phyloP scores from a whole-genome alignment of 2,888 invertebrate species.

The Eugnorisma glareosa region DNA sequence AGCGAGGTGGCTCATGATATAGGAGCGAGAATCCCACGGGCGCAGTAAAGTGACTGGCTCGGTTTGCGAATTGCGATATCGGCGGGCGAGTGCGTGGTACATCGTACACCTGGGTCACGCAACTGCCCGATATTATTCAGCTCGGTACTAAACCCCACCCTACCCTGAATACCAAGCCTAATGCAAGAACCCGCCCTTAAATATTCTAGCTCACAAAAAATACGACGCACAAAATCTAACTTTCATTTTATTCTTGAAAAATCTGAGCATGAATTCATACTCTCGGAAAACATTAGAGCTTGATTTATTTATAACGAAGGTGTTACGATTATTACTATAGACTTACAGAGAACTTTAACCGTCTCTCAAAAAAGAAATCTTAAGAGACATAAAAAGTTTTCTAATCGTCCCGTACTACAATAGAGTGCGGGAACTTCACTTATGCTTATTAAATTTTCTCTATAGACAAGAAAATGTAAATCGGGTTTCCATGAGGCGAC shows the following conservation, averaged over 20 bases:
- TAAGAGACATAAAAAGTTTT: slow-evolving; percentile 72
- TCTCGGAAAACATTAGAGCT: slow-evolving; percentile 35
- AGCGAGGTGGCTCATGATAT: slow-evolving; percentile 69
- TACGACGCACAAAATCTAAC: slow-evolving; percentile 14
- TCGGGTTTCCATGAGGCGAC: slow-evolving; percentile 73
- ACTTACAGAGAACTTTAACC: slow-evolving; percentile 60
- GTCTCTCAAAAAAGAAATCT: slow-evolving; percentile 53
- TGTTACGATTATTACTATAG: slow-evolving; percentile 64
- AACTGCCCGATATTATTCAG: slow-evolving; percentile 58
- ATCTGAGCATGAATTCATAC: slow-evolving; percentile 31
- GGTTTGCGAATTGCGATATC: slow-evolving; percentile 76
- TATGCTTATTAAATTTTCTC: slow-evolving; percentile 83
- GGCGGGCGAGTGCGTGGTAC: slow-evolving; percentile 64
- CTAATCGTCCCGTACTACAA: slow-evolving; percentile 76
- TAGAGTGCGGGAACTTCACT: slow-evolving; percentile 76
- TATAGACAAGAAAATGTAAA: slow-evolving; percentile 82
- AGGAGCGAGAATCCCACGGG: slow-evolving; percentile 77
- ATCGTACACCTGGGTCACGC: slow-evolving; percentile 78
- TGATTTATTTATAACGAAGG: slow-evolving; percentile 69
- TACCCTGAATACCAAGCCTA: slow-evolving; percentile 33
- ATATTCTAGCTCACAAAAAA: slow-evolving; percentile 46
- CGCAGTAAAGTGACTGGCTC: slow-evolving; percentile 78
- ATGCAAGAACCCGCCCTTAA: slow-evolving; percentile 32
- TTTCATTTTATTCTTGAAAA: slow-evolving; percentile 38
- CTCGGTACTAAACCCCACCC: slow-evolving; percentile 40